Evolutionary conservation across 2,113 vertebrate species (phyloP).

Genomic region (Aramus guarauna): DNA sequence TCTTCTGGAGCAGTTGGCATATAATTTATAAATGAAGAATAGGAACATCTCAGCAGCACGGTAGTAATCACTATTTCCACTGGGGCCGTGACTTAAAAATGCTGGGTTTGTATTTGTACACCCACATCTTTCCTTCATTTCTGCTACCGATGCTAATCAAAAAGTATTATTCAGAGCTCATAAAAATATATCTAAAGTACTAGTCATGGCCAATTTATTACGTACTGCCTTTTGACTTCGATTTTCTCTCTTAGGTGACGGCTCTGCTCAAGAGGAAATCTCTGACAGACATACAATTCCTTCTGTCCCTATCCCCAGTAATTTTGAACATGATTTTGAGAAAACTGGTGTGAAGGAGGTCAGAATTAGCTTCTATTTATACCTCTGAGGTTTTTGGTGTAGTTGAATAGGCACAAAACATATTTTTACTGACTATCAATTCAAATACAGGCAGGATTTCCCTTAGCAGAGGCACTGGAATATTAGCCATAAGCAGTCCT

Average conservation of each 20-base stretch:
- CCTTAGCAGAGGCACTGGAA: neutral
- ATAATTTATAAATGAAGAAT: slow-evolving; percentile 7
- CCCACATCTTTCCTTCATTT: neutral
- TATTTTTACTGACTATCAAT: neutral
- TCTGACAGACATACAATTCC: neutral
- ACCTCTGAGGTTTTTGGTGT: neutral
- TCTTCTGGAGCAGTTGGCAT: neutral
- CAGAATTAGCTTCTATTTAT: neutral
- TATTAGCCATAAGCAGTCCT: neutral
- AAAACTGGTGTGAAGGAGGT: neutral
- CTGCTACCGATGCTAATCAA: neutral
- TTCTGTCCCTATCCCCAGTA: neutral
- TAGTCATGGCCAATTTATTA: neutral
- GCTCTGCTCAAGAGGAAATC: neutral
- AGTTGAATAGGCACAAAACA: neutral
- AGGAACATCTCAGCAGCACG: neutral
- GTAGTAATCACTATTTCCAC: neutral
- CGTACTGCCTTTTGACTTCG: neutral
- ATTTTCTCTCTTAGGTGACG: neutral
- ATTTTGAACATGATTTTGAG: neutral
- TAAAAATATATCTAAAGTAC: neutral
- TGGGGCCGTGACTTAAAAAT: neutral
- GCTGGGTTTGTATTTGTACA: neutral
- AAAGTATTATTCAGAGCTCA: neutral
- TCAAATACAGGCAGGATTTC: neutral